Percentiles rank a stretch among this genome's conserved stretches.
Conservation (phyloP, 2,113 vertebrate genomes). For the Xenus cinereus region DNA sequence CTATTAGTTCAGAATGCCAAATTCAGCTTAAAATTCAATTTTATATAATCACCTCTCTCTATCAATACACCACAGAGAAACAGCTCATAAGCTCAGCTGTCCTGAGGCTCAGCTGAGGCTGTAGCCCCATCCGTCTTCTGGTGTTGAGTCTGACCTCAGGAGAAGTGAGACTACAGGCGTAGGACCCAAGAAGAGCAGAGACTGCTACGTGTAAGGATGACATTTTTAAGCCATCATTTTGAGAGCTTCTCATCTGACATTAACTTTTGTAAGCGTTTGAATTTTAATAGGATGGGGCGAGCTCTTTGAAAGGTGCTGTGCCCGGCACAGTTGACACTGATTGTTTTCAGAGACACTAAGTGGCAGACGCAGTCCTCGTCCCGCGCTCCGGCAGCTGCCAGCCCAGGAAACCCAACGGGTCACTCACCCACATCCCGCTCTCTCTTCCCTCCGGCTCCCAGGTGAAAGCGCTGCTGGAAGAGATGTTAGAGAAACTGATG, state of each 20-base stretch:
- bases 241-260: neutral
- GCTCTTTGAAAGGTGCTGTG: neutral
- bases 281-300: neutral
- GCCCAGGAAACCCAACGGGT: neutral
- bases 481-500: slow-evolving; percentile 86
- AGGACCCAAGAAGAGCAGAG: neutral
- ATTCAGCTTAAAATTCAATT: slow-evolving; percentile 38
- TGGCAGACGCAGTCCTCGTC: neutral
- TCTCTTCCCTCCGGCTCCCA: slow-evolving; percentile 22
- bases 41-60: neutral
- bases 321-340: neutral
- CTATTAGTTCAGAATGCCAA: neutral
- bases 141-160: neutral
- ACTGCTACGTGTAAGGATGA: neutral
- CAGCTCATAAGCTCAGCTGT: neutral
- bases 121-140: neutral
- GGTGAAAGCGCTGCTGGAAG: slow-evolving; percentile 86
- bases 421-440: neutral
- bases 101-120: neutral
- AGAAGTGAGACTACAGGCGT: neutral
- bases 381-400: neutral
- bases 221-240: neutral
- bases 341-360: neutral
- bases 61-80: neutral
- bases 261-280: neutral